These are phyloP conservation scores for Dunckerocampus dactyliophorus DNA, from an alignment of 2,113 vertebrate species.

Conservation along the genomic window DNA sequence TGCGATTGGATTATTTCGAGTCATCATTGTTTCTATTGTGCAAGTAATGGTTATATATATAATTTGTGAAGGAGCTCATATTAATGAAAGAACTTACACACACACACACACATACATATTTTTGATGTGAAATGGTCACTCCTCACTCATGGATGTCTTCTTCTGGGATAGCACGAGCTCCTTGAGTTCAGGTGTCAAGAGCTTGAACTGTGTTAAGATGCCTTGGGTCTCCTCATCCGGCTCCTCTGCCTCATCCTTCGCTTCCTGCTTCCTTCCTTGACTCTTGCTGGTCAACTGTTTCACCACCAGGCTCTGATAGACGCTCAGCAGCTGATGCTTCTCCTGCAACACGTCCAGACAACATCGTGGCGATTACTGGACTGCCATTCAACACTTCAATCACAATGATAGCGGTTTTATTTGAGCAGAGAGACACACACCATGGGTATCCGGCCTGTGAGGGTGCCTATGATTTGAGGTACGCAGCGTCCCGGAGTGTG, in stretches of 20 bases:
- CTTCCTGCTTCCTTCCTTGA: conserved; percentile 73
- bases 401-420: not conserved
- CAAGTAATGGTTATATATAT: too few relatives aligned
- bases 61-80: too few relatives aligned
- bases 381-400: not conserved
- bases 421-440: conserved; percentile 58
- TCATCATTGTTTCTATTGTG: too few relatives aligned
- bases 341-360: conserved; percentile 70
- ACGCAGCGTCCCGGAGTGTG: conserved; percentile 95
- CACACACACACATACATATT: too few relatives aligned
- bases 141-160: conserved; percentile 81
- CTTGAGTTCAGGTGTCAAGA: conserved; percentile 79
- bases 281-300: conserved; percentile 83
- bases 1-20: too few relatives aligned
- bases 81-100: too few relatives aligned
- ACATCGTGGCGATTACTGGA: too few relatives aligned
- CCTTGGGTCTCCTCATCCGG: conserved; percentile 62
- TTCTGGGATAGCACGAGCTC: conserved; percentile 82
- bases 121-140: too few relatives aligned
- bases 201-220: conserved; percentile 77
- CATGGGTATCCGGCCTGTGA: conserved; percentile 79
- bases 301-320: conserved; percentile 90
- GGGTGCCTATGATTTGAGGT: conserved; percentile 85
- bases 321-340: conserved; percentile 81
- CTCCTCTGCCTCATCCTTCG: conserved; percentile 50